Base-by-base conservation (phyloP, 2,113 vertebrate genomes). In the Oceanites oceanicus region DNA sequence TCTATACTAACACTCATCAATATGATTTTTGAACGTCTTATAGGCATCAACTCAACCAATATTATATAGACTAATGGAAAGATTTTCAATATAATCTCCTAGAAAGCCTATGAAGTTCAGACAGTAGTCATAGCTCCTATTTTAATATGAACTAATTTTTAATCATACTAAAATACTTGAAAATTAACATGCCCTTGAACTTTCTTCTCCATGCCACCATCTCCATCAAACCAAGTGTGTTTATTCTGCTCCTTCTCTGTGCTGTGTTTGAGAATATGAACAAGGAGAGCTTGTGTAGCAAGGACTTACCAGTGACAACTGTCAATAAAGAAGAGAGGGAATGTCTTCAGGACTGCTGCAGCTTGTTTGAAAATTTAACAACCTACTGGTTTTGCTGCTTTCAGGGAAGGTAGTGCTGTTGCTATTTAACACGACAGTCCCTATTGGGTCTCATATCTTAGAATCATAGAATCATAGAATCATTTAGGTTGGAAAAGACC, bases 151-250 rank as follows among this genome's bases (percentile, higher is more conserved):
- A 80, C 63, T 80, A 72, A 77, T 90, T 94, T 95, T 79, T 81
- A 94, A 96, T 92, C 70, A 88, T 45, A 32, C 21, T 56, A 15
- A 73, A 88, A 55, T 66, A 86, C 91, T 91, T 91, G 77, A 92
- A 94, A 93, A 95, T 92, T 80, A 95, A 81, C 44, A 52, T 38
- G 72, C 27, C 15, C 91, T 96, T 88, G 68, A 94, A 73, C 25
- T 56, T 63, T 66, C 79, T 71, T 88, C 73, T 80, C 56, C 10
- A 2, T 72, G 49, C 62, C 86, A 87, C 38, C 47, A 53, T 84
- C 44, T 81, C 83, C 59, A 75, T 89, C 89, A 92, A 78, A 88
- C 23, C 53, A 77, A 94, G 55, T 15, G 49, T n/a, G 19, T 74
- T 74, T 70, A 53, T 63, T 82, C 77, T 87, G 40, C 72, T 78